These are phyloP conservation scores for Bombycilla garrulus DNA, from an alignment of 2,113 vertebrate genomes.

Conservation along the genomic window DNA sequence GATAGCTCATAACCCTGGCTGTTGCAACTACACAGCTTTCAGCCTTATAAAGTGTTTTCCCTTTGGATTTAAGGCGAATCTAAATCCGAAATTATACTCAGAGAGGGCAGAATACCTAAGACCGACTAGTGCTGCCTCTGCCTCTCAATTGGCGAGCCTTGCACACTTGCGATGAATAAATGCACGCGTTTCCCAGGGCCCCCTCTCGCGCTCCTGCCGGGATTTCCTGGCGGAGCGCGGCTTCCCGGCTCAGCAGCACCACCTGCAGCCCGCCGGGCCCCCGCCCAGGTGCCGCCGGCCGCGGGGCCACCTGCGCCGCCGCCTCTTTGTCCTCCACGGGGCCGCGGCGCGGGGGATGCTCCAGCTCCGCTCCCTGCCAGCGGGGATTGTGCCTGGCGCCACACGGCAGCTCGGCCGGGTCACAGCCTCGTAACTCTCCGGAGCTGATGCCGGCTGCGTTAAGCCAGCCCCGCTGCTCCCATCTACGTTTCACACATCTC, in stretches of 20 bases:
- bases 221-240: slow-evolving; percentile 57
- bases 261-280: slow-evolving; percentile 69
- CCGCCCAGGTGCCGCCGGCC: not conserved
- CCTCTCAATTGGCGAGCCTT: slow-evolving; percentile 81
- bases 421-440: not conserved
- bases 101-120: slow-evolving; percentile 64
- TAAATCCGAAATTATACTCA: slow-evolving; percentile 84
- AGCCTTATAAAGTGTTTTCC: slow-evolving; percentile 76
- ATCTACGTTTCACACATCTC: not conserved
- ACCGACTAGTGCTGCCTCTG: slow-evolving; percentile 77
- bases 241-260: slow-evolving; percentile 75
- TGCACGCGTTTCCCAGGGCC: slow-evolving; percentile 85
- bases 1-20: slow-evolving; percentile 79
- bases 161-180: slow-evolving; percentile 87
- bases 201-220: slow-evolving; percentile 69
- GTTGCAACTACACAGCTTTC: slow-evolving; percentile 73
- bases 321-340: not conserved
- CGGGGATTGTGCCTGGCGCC: too few species aligned
- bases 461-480: not conserved
- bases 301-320: not conserved
- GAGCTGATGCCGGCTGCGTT: not conserved
- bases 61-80: slow-evolving; percentile 81
- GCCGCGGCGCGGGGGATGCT: not conserved
- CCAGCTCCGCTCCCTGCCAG: rapidly evolving
- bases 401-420: too few species aligned